Percentiles rank a stretch among this genome's conserved stretches.
Evolutionary conservation across 2,113 vertebrate species (phyloP).

Genomic region (Ageneiosus marmoratus): DNA sequence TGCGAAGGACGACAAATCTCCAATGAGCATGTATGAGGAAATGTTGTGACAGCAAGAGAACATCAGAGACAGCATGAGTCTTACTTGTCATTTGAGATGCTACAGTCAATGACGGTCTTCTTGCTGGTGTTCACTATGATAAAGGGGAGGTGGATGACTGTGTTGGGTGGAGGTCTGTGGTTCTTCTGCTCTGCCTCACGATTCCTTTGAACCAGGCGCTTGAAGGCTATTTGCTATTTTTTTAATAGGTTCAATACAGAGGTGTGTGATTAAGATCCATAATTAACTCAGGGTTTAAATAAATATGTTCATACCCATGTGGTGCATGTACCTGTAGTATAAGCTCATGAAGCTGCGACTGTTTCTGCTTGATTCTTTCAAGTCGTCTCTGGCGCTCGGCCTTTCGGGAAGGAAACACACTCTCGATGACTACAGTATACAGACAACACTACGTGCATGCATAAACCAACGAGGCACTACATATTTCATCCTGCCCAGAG

Average conservation of each 20-base stretch:
- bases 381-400: conserved; percentile 91
- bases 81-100: conserved; percentile 98
- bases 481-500: background rate
- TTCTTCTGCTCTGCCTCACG: conserved; percentile 87
- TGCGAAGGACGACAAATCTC: conserved; percentile 56
- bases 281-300: background rate
- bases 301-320: background rate
- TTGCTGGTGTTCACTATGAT: conserved; percentile 99
- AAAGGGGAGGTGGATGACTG: conserved; percentile 95
- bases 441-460: background rate
- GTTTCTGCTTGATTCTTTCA: conserved; percentile 98
- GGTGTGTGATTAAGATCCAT: background rate
- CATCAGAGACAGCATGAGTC: conserved; percentile 38
- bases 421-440: background rate
- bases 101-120: conserved; percentile 98
- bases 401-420: conserved; percentile 59
- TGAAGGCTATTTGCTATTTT: conserved; percentile 97
- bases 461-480: background rate
- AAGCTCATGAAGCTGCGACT: conserved; percentile 96
- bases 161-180: conserved; percentile 88
- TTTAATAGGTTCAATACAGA: background rate
- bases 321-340: conserved; percentile 86
- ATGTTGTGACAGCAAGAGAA: background rate
- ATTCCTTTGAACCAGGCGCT: conserved; percentile 95
- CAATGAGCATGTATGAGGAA: background rate